These are phyloP conservation scores for Drosophila ananassae DNA, from an alignment of 1,140 invertebrate genomes.

Conservation along the genomic window DNA sequence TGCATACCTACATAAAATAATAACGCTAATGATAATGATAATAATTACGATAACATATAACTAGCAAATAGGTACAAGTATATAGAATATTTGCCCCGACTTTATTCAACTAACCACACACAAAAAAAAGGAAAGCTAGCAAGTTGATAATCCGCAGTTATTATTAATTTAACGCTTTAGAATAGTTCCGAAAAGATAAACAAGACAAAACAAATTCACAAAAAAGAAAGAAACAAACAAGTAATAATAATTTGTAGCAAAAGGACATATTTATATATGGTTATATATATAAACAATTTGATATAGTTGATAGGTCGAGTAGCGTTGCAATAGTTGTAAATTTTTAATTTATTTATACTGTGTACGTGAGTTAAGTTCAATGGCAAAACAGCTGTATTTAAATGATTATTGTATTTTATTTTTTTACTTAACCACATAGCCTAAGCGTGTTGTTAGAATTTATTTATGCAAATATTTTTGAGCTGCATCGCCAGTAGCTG, in stretches of 20 bases:
- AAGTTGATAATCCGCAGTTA: slow-evolving; percentile 80
- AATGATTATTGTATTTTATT: slow-evolving; percentile 34
- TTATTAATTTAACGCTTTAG: slow-evolving; percentile 80
- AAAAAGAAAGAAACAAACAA: slow-evolving; percentile 31
- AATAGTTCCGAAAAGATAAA: slow-evolving; percentile 51
- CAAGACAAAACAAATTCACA: not conserved
- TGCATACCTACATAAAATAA: slow-evolving; percentile 49
- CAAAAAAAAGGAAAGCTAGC: slow-evolving; percentile 44
- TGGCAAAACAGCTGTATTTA: slow-evolving; percentile 40
- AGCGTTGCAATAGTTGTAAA: slow-evolving; percentile 80
- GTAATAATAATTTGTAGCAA: slow-evolving; percentile 77
- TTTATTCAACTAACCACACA: slow-evolving; percentile 59
- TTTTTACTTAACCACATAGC: slow-evolving; percentile 45
- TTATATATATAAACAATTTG: slow-evolving; percentile 77
- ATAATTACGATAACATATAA: slow-evolving; percentile 74
- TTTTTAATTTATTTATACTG: slow-evolving; percentile 72
- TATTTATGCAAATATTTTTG: slow-evolving; percentile 64
- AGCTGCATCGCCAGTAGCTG: slow-evolving; percentile 13
- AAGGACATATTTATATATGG: slow-evolving; percentile 80
- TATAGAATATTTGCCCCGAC: slow-evolving; percentile 66
- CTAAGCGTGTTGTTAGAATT: slow-evolving; percentile 74
- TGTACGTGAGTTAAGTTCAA: slow-evolving; percentile 43
- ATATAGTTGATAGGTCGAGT: slow-evolving; percentile 78
- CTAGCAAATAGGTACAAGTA: slow-evolving; percentile 65
- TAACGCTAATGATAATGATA: slow-evolving; percentile 60